Percentiles rank a stretch among this genome's conserved stretches.
These are phyloP conservation scores for Apoda limacodes DNA, from an alignment of 2,888 invertebrate species.

Conservation along the genomic window DNA sequence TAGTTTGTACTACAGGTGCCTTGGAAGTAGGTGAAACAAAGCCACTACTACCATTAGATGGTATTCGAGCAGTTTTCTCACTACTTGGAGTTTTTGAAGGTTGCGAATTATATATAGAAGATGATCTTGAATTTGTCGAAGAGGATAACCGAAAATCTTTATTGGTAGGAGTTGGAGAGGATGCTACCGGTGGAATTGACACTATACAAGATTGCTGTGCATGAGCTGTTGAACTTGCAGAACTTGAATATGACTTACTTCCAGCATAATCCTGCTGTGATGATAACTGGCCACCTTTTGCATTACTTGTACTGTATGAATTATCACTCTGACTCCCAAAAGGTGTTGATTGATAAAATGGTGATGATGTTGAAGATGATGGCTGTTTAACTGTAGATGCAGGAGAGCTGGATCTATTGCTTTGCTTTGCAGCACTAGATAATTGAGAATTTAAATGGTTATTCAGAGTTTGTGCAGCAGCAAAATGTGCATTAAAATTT, in stretches of 20 bases:
- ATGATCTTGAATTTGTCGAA: constrained; percentile 56
- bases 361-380: constrained; percentile 67
- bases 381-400: constrained; percentile 66
- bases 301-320: constrained; percentile 67
- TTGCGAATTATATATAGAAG: constrained; percentile 53
- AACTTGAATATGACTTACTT: constrained; percentile 72
- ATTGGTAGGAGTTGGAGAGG: constrained; percentile 58
- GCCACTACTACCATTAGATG: constrained; percentile 47
- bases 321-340: constrained; percentile 71
- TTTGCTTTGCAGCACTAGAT: constrained; percentile 67
- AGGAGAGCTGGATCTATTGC: constrained; percentile 66
- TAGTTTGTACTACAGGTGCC: constrained; percentile 74
- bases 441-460: constrained; percentile 76
- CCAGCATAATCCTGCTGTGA: constrained; percentile 68
- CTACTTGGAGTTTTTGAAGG: constrained; percentile 46
- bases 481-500: constrained; percentile 78
- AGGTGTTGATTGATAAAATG: constrained; percentile 73
- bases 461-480: constrained; percentile 72
- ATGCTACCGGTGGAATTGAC: constrained; percentile 72
- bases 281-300: constrained; percentile 65
- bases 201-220: constrained; percentile 81
- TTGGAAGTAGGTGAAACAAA: constrained; percentile 69
- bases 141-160: constrained; percentile 76
- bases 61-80: constrained; percentile 45
- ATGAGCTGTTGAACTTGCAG: constrained; percentile 68